Evolutionary conservation across 2,797 vertebrate species (phyloP), one percentile per base, ranked within the genome.

Genomic region (Centropyge bicolor): DNA sequence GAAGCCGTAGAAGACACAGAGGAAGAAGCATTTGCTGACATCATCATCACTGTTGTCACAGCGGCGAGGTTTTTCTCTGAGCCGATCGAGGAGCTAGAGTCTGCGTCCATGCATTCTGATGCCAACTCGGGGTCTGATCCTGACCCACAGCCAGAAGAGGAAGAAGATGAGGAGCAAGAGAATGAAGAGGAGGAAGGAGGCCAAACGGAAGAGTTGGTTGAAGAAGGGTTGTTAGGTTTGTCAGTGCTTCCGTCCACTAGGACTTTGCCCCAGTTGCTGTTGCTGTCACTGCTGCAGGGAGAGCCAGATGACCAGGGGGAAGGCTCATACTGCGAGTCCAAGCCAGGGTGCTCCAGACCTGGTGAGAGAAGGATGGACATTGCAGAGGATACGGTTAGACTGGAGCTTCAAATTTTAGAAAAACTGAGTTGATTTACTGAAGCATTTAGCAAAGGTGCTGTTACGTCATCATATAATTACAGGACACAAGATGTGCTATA

Each of bases 311-410:
- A 98, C 97, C 96, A 98, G 83, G 96, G 96, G 85, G 96, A 97
- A 95, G 96, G 97, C 94, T 99, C 98, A 98, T 99, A 98, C 93
- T 98, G 97, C 56, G 97, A 94, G 92, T 97, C 98, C 92, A 97
- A 95, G 93, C 95, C 96, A 84, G 94, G 94, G 92, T 97, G 97
- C 91, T 97, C 97, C 93, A 97, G 92, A 95, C 97, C 98, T 99
- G 93, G 40, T 74, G 86, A 64, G 45, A 79, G 49, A 77, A 31
- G 14, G 24, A 19, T 8, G 14, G 27, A 76, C 20, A 74, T 48
- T 24, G 16, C 13, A 64, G 27, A 41, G 13, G 5, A 69, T 0
- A 27, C 11, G 0, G 22, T 87, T 78, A 63, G 6, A 68, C 13
- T 61, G 1, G 22, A 49, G 13, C 35, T 5, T 17, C 1, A 46